Conservation (phyloP, 2,113 vertebrate species). For the Phyllopteryx taeniolatus region DNA sequence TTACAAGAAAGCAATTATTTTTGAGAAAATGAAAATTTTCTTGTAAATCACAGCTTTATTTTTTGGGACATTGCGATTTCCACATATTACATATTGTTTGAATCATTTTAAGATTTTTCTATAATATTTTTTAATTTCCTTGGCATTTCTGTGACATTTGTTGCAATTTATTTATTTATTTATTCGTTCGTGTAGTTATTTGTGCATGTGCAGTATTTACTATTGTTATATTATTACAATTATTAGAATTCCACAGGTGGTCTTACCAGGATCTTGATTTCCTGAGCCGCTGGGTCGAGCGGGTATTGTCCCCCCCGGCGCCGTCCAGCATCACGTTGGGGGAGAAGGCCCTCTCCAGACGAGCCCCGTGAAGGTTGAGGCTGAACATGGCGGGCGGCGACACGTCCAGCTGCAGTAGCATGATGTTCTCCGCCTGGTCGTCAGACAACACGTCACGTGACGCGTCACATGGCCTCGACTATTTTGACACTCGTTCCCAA, state of each 20-base stretch:
- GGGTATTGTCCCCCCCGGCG: constrained; percentile 71
- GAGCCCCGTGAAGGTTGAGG: constrained; percentile 75
- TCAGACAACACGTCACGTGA: neutral
- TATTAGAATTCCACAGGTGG: neutral
- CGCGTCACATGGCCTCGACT: too few species aligned
- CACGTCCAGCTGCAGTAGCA: constrained; percentile 92
- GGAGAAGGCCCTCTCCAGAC: constrained; percentile 70
- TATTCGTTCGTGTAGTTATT: too few species aligned
- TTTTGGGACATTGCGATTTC: too few species aligned
- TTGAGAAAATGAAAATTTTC: too few species aligned
- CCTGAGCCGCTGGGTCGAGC: constrained; percentile 78
- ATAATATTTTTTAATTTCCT: too few species aligned
- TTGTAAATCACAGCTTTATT: too few species aligned
- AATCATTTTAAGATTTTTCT: too few species aligned
- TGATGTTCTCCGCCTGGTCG: constrained; percentile 88
- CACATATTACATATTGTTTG: too few species aligned
- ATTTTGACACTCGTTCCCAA: too few species aligned
- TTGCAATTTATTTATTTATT: neutral
- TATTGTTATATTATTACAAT: too few species aligned
- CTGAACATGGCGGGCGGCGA: constrained; percentile 79
- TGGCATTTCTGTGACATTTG: neutral
- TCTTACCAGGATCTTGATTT: constrained; percentile 91
- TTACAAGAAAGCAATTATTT: too few species aligned
- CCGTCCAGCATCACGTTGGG: constrained; percentile 43
- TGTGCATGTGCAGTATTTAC: too few species aligned